Evolutionary conservation across 1,140 invertebrate species (phyloP), one percentile per base, ranked within the genome.

Genomic region (Mercenaria mercenaria): DNA sequence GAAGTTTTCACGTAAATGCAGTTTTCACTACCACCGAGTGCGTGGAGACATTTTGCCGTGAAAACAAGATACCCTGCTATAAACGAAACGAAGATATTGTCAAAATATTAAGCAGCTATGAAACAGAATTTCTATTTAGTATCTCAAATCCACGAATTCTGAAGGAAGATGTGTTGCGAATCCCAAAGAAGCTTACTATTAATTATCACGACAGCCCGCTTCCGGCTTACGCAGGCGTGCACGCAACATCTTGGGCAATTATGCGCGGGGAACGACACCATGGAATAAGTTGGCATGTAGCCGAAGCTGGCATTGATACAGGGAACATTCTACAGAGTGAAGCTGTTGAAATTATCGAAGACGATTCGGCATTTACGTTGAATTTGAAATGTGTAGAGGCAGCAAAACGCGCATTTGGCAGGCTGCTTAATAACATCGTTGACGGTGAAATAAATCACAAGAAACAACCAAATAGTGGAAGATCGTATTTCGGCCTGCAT

Each of bases 131-230:
- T 50, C 79, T 93, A 0, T 92, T 93, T 50, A 93, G 93, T 32
- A 93, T 93, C n/a, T 91, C 88, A 56, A 93, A 93, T 77, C 93
- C 93, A 15, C 59, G 91, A 29, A 89, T 93, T 61, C 89, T 93
- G 11, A 90, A 77, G 18, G 81, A 91, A 50, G 77, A 82, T 72
- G 88, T 91, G 26, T 47, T 92, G 18, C 10, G 77, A 56, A 37
- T 93, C 13, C 91, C 93, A 20, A 50, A 56, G n/a, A 50, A 59
- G 59, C 29, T 92, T 34, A 84, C 91, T 13, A 91, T 93, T 37
- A 93, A 93, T 43, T 93, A 92, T 32, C 93, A 93, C 56, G 93
- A 93, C 61, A 92, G 92, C 29, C 91, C 85, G 29, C 72, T 93
- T 15, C 93, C 93, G 37, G 82, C 91, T 29, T 93, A 93, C 61